Evolutionary conservation across 1,140 invertebrate species (phyloP).

Genomic region (Lordiphosa collinella): DNA sequence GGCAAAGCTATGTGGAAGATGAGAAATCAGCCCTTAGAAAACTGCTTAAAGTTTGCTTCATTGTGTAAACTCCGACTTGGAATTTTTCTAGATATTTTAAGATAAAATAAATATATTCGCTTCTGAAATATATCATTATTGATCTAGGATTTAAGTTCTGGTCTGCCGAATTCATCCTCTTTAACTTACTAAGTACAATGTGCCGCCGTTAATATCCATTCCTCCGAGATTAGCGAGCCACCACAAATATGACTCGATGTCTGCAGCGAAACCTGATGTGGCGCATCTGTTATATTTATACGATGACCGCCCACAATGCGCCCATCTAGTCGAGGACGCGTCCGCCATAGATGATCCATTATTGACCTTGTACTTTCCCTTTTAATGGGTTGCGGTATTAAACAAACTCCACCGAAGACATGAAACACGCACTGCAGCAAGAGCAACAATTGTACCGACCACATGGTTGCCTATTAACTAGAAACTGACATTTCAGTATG

Average conservation of each 20-base stretch:
- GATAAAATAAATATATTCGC: too few species aligned
- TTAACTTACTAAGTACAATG: slow-evolving; percentile 81
- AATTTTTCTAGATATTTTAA: too few species aligned
- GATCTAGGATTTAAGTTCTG: too few species aligned
- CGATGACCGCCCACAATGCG: slow-evolving; percentile 80
- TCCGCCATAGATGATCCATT: slow-evolving; percentile 17
- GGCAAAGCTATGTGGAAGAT: too few species aligned
- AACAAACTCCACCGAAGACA: slow-evolving; percentile 52
- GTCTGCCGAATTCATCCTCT: too few species aligned
- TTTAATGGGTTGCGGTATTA: slow-evolving; percentile 58
- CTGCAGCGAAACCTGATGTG: slow-evolving; percentile 80
- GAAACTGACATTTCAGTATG: too few species aligned
- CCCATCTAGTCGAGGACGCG: slow-evolving; percentile 64
- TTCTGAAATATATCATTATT: too few species aligned
- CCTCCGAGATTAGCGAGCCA: slow-evolving; percentile 83
- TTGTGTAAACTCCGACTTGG: too few species aligned
- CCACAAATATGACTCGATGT: slow-evolving; percentile 82
- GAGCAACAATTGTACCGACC: slow-evolving; percentile 32
- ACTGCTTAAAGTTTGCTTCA: too few species aligned
- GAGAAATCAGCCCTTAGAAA: too few species aligned
- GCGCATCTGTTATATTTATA: slow-evolving; percentile 80
- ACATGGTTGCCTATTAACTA: slow-evolving; percentile 25
- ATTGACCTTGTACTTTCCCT: slow-evolving; percentile 36
- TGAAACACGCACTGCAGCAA: slow-evolving; percentile 34
- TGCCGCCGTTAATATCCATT: slow-evolving; percentile 81